Base-by-base conservation (phyloP, 1,140 invertebrate species). In the Trialeurodes vaporariorum region DNA sequence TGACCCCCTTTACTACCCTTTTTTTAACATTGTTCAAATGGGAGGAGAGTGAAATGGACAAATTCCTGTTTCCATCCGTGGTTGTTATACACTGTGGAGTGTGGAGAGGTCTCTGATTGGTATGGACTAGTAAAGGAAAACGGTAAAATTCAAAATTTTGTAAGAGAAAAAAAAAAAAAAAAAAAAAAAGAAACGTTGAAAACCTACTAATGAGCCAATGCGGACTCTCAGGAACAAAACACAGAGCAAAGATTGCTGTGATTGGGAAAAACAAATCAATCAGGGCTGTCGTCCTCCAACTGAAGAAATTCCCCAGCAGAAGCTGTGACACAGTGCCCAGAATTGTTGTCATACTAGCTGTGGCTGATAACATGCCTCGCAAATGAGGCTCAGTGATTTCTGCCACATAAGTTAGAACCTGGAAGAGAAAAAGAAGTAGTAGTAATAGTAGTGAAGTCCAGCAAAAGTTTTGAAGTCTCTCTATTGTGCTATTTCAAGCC, bases 381-480 rank as follows among this genome's bases (percentile, higher is more conserved):
- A 90, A 77, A 73, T 88, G 84, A 0, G 90, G 89, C 72, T 90
- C 85, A 1, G 88, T 89, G 11, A 91, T 84, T 77, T 91, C 90
- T 1, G 89, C 88, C 12, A 91, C 87, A 74, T 91, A 91, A 0
- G 89, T 91, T 71, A 91, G 77, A 63, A 87, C 85, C 86, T 88
- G 73, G n/a, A n/a, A n/a, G n/a, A n/a, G n/a, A n/a, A n/a, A n/a
- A n/a, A n/a, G n/a, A n/a, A n/a, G n/a, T n/a, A n/a, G n/a, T n/a
- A n/a, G n/a, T n/a, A n/a, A n/a, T n/a, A n/a, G n/a, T n/a, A n/a
- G n/a, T n/a, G n/a, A n/a, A n/a, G n/a, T n/a, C n/a, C n/a, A n/a
- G n/a, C n/a, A n/a, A n/a, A n/a, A n/a, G n/a, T n/a, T n/a, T n/a
- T n/a, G n/a, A n/a, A n/a, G n/a, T n/a, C n/a, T n/a, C n/a, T n/a